Evolutionary conservation across 1,140 invertebrate genomes (phyloP), one percentile per base, ranked within the genome.

Genomic region (Homalodisca vitripennis): DNA sequence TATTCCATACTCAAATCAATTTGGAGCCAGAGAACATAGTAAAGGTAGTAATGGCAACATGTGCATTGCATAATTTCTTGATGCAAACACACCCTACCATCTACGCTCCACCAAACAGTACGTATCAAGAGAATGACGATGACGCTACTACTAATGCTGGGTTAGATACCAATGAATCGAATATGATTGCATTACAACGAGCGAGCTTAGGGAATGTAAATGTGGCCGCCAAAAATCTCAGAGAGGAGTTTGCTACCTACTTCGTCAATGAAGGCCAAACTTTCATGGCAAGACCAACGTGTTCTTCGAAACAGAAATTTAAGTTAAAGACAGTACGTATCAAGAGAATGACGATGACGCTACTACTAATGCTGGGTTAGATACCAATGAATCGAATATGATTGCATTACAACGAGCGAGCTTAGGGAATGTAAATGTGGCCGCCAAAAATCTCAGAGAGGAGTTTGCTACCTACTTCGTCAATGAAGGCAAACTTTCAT

Each of bases 1-100:
- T 82, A 47, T 80, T 81, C 31, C 17, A n/a, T 55, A 55, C 24
- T 55, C 24, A 20, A 55, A 55, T 55, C 6, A 20, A 26, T 55
- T 55, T 20, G 10, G 51, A 55, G 24, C 17, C 17, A 20, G 51
- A 10, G 24, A 26, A 20, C 24, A 55, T 55, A 55, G 51, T 55
- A 20, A 55, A n/a, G 20, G 51, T n/a, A 10, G 17, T 26, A 22
- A 55, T 12, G 10, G 17, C 24, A 55, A 55, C n/a, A n/a, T n/a
- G n/a, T n/a, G n/a, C n/a, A n/a, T n/a, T n/a, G n/a, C n/a, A n/a
- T n/a, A n/a, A n/a, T n/a, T n/a, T n/a, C n/a, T n/a, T n/a, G n/a
- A n/a, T n/a, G n/a, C n/a, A n/a, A n/a, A n/a, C n/a, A n/a, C n/a
- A n/a, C n/a, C n/a, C n/a, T n/a, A n/a, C n/a, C n/a, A n/a, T n/a